Evolutionary conservation across 2,113 vertebrate species (phyloP).

Genomic region (Pyxicephalus adspersus): DNA sequence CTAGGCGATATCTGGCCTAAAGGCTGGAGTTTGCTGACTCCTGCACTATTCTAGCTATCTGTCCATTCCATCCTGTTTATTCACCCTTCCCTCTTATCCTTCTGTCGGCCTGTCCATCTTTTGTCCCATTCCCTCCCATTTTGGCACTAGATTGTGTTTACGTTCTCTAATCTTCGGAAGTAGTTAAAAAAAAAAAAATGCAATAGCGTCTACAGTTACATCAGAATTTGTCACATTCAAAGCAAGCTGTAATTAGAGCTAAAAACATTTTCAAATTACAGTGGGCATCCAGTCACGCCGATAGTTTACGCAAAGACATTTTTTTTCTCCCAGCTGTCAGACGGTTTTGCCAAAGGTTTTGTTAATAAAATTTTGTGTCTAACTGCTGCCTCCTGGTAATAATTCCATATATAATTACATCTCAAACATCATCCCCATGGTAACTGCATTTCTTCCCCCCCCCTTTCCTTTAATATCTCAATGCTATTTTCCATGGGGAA

Average conservation of each 20-base stretch:
- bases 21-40: too few species aligned
- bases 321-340: conserved; percentile 55
- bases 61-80: too few species aligned
- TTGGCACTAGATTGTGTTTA: too few species aligned
- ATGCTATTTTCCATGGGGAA: conserved; percentile 58
- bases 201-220: conserved; percentile 2
- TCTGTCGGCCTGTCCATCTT: too few species aligned
- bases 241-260: conserved; percentile 28
- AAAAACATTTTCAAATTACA: conserved; percentile 20
- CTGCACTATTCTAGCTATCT: too few species aligned
- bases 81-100: too few species aligned
- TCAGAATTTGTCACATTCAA: background rate
- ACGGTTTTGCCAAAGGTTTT: conserved; percentile 53
- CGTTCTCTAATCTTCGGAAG: background rate
- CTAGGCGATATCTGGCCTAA: too few species aligned
- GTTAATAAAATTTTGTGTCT: conserved; percentile 50
- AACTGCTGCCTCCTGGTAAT: conserved; percentile 50
- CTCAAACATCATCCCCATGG: conserved; percentile 62
- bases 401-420: conserved; percentile 64
- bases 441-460: conserved; percentile 60
- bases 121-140: too few species aligned
- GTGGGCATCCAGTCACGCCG: background rate
- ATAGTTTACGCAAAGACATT: background rate
- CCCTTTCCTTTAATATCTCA: conserved; percentile 47
- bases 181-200: conserved; percentile 14